phyloP scores from a whole-genome alignment of 2,888 invertebrate genomes.

The Agrochola circellaris region DNA sequence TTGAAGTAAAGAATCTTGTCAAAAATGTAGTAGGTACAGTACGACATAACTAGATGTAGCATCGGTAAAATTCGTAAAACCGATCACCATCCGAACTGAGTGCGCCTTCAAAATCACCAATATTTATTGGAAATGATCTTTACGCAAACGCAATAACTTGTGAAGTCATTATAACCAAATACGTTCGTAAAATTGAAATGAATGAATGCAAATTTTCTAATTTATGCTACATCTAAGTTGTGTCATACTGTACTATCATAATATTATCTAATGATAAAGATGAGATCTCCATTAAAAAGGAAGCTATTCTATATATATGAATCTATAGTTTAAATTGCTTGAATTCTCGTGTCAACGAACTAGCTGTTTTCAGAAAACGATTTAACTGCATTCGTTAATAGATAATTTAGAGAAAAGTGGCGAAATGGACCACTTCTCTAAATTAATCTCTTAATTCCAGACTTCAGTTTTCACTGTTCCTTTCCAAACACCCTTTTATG shows the following conservation, averaged over 20 bases:
- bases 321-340: background rate
- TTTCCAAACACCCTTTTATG: conserved; percentile 19
- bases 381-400: background rate
- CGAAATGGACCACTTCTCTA: background rate
- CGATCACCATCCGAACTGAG: too few species aligned
- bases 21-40: too few species aligned
- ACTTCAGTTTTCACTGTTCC: background rate
- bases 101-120: too few species aligned
- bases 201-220: too few species aligned
- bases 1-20: too few species aligned
- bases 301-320: background rate
- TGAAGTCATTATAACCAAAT: too few species aligned
- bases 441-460: background rate
- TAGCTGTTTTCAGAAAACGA: background rate
- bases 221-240: too few species aligned
- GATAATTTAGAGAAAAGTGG: background rate
- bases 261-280: background rate
- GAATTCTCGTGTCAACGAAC: background rate
- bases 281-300: background rate
- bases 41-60: too few species aligned
- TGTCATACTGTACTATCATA: background rate
- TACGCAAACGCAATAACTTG: too few species aligned
- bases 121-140: too few species aligned
- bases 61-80: too few species aligned
- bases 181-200: too few species aligned